phyloP scores from a whole-genome alignment of 2,113 vertebrate species.

The Potamarius usumacintae region DNA sequence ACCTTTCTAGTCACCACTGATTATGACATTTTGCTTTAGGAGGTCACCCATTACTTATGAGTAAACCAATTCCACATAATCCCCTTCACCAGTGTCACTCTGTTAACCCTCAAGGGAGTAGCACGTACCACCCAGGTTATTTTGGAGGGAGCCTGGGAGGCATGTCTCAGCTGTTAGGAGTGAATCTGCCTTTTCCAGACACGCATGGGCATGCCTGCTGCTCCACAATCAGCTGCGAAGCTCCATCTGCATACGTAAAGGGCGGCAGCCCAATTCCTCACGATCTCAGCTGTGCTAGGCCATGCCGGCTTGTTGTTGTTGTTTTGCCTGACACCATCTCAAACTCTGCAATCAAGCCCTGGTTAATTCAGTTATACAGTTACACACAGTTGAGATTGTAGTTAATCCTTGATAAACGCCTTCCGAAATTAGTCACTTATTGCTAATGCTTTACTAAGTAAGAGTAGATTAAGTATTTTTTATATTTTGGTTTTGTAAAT shows the following conservation, averaged over 20 bases:
- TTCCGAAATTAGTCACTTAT: conserved; percentile 21
- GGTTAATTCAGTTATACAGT: conserved; percentile 13
- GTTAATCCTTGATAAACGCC: conserved; percentile 14
- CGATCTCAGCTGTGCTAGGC: conserved; percentile 51
- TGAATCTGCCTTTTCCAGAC: conserved; percentile 48
- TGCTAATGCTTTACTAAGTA: conserved; percentile 18
- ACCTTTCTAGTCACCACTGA: background rate
- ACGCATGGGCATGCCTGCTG: conserved; percentile 50
- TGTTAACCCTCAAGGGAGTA: conserved; percentile 26
- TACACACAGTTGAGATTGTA: conserved; percentile 12
- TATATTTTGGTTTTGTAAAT: background rate
- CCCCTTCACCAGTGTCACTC: conserved; percentile 14
- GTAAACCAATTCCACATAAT: conserved; percentile 33
- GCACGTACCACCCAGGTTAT: conserved; percentile 36
- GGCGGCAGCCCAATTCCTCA: conserved; percentile 43
- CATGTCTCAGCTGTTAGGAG: conserved; percentile 51
- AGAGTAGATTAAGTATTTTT: background rate
- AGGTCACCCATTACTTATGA: conserved; percentile 32
- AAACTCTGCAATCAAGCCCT: conserved; percentile 29
- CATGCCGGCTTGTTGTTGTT: conserved; percentile 35
- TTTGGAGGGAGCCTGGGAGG: conserved; percentile 39
- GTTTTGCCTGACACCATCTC: conserved; percentile 20
- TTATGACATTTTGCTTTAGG: conserved; percentile 25
- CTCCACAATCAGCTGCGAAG: conserved; percentile 47
- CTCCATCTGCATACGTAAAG: conserved; percentile 38